Base-by-base conservation (phyloP, 2,888 invertebrate genomes). In the Rotaria macrura region DNA sequence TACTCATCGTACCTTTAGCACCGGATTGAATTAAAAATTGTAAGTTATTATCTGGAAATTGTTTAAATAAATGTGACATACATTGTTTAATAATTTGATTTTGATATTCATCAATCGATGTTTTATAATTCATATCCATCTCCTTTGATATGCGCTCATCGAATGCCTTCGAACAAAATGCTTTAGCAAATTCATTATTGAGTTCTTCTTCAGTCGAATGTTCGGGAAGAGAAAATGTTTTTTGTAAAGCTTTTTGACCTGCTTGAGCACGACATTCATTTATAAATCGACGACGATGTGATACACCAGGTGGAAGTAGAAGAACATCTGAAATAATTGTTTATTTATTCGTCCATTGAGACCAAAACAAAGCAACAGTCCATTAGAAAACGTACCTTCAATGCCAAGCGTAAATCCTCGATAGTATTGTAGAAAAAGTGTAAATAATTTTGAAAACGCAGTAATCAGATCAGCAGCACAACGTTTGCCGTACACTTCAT, bases 1-100 rank as follows among this genome's bases (percentile, higher is more conserved):
- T 43, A 54, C 4, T 29, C n/a, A n/a, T n/a, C 20, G 2, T 65
- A n/a, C 97, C 99, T 91, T 99, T 99, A 0, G 99, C 99, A 87
- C 99, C 99, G 34, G 98, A 96, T 89, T 95, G 94, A 0, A 99
- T 97, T 97, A 99, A 98, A 88, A 99, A 91, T 90, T 98, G 97
- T n/a, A 99, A 93, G 91, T 97, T 97, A 90, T 99, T 99, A 34
- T 93, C 91, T 0, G 99, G 98, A 89, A 99, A 99, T 88, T 94
- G 93, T 87, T 94, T 94, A 14, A 95, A 91, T 74, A 99, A 92
- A 2, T 93, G 88, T 0, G 95, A 94, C 87, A 97, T 92, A 89
- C 96, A 96, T 89, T 89, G 93, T 93, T 94, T 94, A 89, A 96
- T 96, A 86, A 99, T 96, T 83, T 94, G 93, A 89, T 98, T 96